A percentile compares a stretch with the other conserved stretches of the same genome.
phyloP scores from a whole-genome alignment of 2,888 invertebrate species.

The Brachycybe producta region DNA sequence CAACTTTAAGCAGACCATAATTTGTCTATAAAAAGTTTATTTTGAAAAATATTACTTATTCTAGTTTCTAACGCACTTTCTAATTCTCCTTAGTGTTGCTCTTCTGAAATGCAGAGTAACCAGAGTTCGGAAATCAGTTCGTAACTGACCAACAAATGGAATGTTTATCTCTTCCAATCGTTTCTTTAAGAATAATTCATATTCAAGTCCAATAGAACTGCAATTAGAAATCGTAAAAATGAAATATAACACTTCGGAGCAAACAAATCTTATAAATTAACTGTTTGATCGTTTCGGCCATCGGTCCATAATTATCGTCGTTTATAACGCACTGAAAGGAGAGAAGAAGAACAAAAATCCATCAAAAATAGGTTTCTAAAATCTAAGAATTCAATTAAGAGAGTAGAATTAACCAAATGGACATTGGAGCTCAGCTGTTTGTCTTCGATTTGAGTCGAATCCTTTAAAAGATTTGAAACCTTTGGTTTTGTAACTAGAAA shows the following conservation, averaged over 20 bases:
- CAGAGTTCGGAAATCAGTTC: neutral
- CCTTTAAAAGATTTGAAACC: constrained; percentile 47
- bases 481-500: constrained; percentile 32
- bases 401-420: constrained; percentile 56
- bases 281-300: constrained; percentile 64
- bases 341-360: constrained; percentile 20
- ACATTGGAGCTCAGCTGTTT: constrained; percentile 58
- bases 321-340: constrained; percentile 56
- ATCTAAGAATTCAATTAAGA: constrained; percentile 14
- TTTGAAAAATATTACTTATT: too few species aligned
- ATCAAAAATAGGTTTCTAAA: constrained; percentile 2
- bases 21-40: too few species aligned
- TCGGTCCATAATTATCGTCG: constrained; percentile 72
- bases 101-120: too few species aligned
- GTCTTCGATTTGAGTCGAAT: constrained; percentile 58
- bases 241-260: neutral
- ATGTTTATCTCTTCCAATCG: constrained; percentile 47
- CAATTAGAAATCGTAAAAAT: constrained; percentile 25
- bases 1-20: too few species aligned
- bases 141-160: constrained; percentile 33
- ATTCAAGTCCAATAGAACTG: constrained; percentile 69
- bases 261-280: constrained; percentile 37
- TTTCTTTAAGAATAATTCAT: constrained; percentile 60
- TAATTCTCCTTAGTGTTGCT: too few species aligned
- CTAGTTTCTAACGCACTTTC: too few species aligned